A percentile compares a stretch with the other conserved stretches of the same genome.
These are phyloP conservation scores for Myanophis thanlyinensis DNA, from an alignment of 2,113 vertebrate species.

Conservation along the genomic window DNA sequence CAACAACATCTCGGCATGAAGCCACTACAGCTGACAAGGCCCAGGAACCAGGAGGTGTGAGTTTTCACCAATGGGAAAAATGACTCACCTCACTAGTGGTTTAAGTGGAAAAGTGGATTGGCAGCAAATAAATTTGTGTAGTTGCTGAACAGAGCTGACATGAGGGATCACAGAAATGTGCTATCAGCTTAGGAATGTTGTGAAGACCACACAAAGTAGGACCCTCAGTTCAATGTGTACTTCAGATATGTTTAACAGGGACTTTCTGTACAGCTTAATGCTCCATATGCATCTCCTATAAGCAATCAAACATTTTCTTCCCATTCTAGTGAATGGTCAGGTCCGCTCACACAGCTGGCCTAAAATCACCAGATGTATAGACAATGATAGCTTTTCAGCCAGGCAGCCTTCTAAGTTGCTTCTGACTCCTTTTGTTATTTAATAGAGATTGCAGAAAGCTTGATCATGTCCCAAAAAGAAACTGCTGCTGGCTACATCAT, in stretches of 20 bases:
- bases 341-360: neutral
- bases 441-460: constrained; percentile 5
- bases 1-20: neutral
- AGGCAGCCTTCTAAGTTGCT: neutral
- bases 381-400: neutral
- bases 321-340: neutral
- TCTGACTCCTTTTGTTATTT: constrained; percentile 3
- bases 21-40: neutral
- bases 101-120: neutral
- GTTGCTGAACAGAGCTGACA: neutral
- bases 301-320: neutral
- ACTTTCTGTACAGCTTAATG: neutral
- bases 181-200: neutral
- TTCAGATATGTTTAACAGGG: neutral
- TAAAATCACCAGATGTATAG: neutral
- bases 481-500: neutral
- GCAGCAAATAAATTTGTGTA: neutral
- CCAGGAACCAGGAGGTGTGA: neutral
- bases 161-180: neutral
- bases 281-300: neutral
- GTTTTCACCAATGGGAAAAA: neutral
- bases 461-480: neutral
- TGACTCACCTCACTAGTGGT: neutral
- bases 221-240: neutral
- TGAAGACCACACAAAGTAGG: neutral